Evolutionary conservation across 1,140 invertebrate species (phyloP).

Genomic region (Ooceraea biroi): DNA sequence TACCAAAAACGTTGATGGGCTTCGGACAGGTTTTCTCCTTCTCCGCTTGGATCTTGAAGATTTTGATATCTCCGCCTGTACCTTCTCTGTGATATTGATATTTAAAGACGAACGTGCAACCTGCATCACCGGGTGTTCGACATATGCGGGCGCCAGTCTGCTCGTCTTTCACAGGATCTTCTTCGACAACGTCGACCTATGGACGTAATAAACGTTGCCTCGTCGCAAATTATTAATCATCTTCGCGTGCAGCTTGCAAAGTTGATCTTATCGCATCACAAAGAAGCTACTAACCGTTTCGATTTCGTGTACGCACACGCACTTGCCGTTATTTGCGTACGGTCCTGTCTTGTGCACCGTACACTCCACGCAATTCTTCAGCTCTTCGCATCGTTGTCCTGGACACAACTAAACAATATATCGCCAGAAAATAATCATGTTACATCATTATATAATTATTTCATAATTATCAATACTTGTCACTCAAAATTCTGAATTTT

Average conservation of each 20-base stretch:
- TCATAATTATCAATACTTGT: background rate
- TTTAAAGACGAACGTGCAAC: constrained; percentile 87
- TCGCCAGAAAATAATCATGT: background rate
- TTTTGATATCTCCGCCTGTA: constrained; percentile 81
- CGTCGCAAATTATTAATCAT: constrained; percentile 22
- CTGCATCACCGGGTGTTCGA: constrained; percentile 82
- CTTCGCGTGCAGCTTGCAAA: background rate
- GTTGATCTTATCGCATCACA: background rate
- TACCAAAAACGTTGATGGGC: constrained; percentile 84
- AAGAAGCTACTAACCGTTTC: constrained; percentile 69
- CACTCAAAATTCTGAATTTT: background rate
- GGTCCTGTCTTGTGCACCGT: constrained; percentile 89
- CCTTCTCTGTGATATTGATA: constrained; percentile 82
- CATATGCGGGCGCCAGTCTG: constrained; percentile 72
- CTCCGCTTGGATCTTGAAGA: constrained; percentile 81
- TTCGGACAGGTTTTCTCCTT: constrained; percentile 83
- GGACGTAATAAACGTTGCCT: constrained; percentile 17
- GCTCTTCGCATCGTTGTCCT: constrained; percentile 89
- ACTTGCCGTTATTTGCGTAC: constrained; percentile 86
- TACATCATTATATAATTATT: background rate
- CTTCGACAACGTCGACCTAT: constrained; percentile 73
- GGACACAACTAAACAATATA: constrained; percentile 88
- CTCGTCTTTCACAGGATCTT: constrained; percentile 66
- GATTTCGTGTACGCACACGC: constrained; percentile 73
- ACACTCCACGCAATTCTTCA: constrained; percentile 93